Evolutionary conservation across 1,140 invertebrate species (phyloP), one percentile per base, ranked within the genome.

Genomic region (Drosophila insularis): DNA sequence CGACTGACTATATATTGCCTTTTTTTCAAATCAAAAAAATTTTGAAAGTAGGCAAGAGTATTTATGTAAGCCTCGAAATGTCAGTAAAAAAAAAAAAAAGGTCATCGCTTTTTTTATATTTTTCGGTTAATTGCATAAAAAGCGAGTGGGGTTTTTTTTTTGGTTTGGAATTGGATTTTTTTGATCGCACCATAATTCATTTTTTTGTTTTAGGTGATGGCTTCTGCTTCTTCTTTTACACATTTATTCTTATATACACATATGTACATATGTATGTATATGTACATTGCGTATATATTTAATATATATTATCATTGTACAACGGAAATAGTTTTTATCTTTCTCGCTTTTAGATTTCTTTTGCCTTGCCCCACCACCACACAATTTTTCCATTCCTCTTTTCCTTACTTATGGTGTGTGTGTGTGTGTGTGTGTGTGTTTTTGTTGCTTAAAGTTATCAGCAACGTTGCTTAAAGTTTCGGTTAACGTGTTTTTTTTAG

Each of bases 91-190:
- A 23, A 27, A 27, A 6, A 27, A 27, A 27, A 27, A 27, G 27
- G 8, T 19, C 1, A 14, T 5, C 27, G 27, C 27, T 35, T 17
- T 35, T 17, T 56, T 27, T 56, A 39, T 37, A 31, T 39, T 60
- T 3, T 43, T 35, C 50, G 59, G 64, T 74, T 68, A 75, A 75
- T 75, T 74, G 74, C 65, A 76, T 63, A 70, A 76, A 75, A 75
- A 70, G 56, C 59, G 71, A 56, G 68, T 43, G 43, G 4, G 46
- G 37, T 74, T 67, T 63, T 63, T 4, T 27, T 43, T 43, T 13
- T n/a, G 13, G 27, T 5, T 60, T 43, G 35, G 59, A 74, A 63
- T 74, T 54, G 43, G 4, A 35, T 35, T 13, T 56, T 74, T 74
- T 74, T 35, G 71, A 74, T 56, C 63, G 72, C 72, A 63, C 67